Base-by-base conservation (phyloP, 2,797 vertebrate genomes). In the Gambelia wislizenii region DNA sequence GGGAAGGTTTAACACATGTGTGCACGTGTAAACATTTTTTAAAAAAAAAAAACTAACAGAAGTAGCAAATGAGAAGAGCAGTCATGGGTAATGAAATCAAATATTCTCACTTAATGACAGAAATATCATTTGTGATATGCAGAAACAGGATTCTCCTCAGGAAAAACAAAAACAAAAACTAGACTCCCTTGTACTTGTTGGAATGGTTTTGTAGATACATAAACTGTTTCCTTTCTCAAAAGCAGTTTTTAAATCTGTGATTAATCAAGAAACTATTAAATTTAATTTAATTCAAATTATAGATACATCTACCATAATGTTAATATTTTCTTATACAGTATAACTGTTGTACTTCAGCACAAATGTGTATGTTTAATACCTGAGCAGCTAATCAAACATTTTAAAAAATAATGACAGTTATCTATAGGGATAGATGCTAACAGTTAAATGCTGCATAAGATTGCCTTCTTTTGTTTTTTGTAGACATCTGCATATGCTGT, bases 401-500 rank as follows among this genome's bases (percentile, higher is more conserved):
- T 44, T 16, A 44, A 64, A 7, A 84, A 54, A 52, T 20, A 67
- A 39, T 18, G 9, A 36, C 42, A 83, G 52, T 59, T 36, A 69
- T 69, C 47, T 69, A 10, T 67, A 27, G 72, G 9, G 67, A 30
- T 13, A 2, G 52, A n/a, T 74, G 14, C 64, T 49, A 36, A 80
- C 22, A 27, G 44, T 74, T 84, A 87, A 42, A 36, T 76, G 39
- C 20, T 85, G 5, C 84, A 6, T 36, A n/a, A 49, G 42, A 88
- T 56, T 16, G 4, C 10, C 25, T 42, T 54, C 47, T 2, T 84
- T 92, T 70, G 1, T 76, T 81, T 92, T 67, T 91, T 70, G 49
- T 6, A 94, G 91, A 96, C 74, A 54, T 93, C 44, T 95, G 91
- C 52, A 89, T 94, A 75, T 90, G 91, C 25, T 92, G 94, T 8